phyloP scores from a whole-genome alignment of 2,113 vertebrate species.

The Nesoenas mayeri region DNA sequence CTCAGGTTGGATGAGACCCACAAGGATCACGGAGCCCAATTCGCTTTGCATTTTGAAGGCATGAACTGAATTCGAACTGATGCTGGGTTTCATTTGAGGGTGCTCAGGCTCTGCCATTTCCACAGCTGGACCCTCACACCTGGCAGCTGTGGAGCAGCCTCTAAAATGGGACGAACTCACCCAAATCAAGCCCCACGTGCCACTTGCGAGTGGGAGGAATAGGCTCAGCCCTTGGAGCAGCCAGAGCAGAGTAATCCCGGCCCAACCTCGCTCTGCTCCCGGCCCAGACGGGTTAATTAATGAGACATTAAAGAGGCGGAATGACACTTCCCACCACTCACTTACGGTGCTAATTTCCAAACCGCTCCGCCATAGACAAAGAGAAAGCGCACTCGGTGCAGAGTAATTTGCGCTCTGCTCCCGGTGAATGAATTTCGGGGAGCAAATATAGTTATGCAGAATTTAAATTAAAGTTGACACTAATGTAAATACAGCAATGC shows the following conservation, averaged over 20 bases:
- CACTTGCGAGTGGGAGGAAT: accelerated
- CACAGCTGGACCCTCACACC: not conserved
- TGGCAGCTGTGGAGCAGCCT: not conserved
- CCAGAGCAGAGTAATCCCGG: not conserved
- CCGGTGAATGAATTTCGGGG: conserved; percentile 75
- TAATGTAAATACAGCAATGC: conserved; percentile 78
- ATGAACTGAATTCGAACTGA: accelerated
- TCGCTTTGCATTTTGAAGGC: not conserved
- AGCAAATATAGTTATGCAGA: conserved; percentile 81
- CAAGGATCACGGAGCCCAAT: not conserved
- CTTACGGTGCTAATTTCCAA: conserved; percentile 77
- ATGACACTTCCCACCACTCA: conserved; percentile 73
- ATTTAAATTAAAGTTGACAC: conserved; percentile 84
- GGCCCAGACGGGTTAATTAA: conserved; percentile 65
- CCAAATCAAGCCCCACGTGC: not conserved
- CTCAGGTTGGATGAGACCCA: not conserved
- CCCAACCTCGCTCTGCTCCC: too few species aligned
- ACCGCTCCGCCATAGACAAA: conserved; percentile 77
- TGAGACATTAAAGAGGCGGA: conserved; percentile 77
- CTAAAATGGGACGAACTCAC: not conserved
- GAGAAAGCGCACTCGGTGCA: conserved; percentile 68
- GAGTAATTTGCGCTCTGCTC: conserved; percentile 76
- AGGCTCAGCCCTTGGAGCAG: not conserved
- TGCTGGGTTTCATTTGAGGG: not conserved
- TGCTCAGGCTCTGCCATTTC: not conserved